phyloP scores from a whole-genome alignment of 2,113 vertebrate genomes.

The Sminthopsis crassicaudata region DNA sequence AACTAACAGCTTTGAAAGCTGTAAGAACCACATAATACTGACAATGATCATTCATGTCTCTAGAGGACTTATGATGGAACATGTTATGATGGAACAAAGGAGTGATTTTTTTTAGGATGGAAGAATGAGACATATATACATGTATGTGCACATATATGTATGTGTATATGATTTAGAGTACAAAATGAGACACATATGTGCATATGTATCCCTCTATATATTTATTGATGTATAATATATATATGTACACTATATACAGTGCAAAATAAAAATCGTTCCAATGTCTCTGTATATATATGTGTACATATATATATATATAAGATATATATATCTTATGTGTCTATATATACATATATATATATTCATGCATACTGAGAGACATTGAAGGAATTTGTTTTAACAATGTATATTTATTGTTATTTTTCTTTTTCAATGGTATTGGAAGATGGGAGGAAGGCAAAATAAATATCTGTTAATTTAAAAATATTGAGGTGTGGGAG shows the following conservation, averaged over 20 bases:
- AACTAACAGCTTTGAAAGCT: not conserved
- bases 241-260: too few relatives aligned
- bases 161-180: too few relatives aligned
- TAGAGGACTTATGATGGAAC: not conserved
- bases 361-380: not conserved
- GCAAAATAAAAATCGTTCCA: too few relatives aligned
- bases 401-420: not conserved
- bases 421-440: not conserved
- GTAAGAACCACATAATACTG: not conserved
- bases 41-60: not conserved
- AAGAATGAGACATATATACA: not conserved
- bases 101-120: not conserved
- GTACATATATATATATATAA: too few relatives aligned
- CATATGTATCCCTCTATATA: too few relatives aligned
- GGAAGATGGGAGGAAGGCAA: not conserved
- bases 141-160: too few relatives aligned
- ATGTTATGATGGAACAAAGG: not conserved
- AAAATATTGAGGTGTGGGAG: not conserved
- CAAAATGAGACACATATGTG: too few relatives aligned
- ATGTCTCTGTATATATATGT: too few relatives aligned
- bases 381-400: not conserved
- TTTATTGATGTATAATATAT: too few relatives aligned
- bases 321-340: too few relatives aligned
- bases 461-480: not conserved
- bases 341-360: too few relatives aligned